Conservation (phyloP, 2,113 vertebrate genomes). For the Podilymbus podiceps region DNA sequence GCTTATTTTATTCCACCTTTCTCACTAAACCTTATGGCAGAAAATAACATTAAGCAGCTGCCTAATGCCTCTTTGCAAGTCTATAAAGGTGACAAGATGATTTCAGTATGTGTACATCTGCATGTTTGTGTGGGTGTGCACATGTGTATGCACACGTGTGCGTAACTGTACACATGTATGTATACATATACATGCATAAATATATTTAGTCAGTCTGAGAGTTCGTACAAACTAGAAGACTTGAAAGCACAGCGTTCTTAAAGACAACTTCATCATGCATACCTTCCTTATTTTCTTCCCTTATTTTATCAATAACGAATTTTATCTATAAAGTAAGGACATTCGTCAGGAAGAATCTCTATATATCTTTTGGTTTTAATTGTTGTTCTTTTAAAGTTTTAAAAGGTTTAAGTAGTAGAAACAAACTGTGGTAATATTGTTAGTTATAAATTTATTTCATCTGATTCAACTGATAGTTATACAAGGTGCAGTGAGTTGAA, state of each 20-base stretch:
- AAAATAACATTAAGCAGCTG: neutral
- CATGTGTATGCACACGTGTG: fast-evolving
- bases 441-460: neutral
- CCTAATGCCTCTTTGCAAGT: neutral
- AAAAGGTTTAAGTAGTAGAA: neutral
- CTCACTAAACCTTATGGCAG: neutral
- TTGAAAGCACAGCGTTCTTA: neutral
- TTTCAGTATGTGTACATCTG: neutral
- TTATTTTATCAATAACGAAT: neutral
- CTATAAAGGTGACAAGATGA: neutral
- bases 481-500: fast-evolving
- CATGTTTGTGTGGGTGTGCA: neutral
- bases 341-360: neutral
- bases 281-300: neutral
- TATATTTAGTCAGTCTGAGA: neutral
- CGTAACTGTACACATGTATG: neutral
- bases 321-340: neutral
- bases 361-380: neutral
- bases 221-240: neutral
- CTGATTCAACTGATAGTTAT: neutral
- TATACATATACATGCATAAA: neutral
- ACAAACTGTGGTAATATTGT: neutral
- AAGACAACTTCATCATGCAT: neutral
- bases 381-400: neutral
- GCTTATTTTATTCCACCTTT: neutral